These are phyloP conservation scores for Drosophila nannoptera DNA, from an alignment of 1,140 invertebrate species.

Conservation along the genomic window DNA sequence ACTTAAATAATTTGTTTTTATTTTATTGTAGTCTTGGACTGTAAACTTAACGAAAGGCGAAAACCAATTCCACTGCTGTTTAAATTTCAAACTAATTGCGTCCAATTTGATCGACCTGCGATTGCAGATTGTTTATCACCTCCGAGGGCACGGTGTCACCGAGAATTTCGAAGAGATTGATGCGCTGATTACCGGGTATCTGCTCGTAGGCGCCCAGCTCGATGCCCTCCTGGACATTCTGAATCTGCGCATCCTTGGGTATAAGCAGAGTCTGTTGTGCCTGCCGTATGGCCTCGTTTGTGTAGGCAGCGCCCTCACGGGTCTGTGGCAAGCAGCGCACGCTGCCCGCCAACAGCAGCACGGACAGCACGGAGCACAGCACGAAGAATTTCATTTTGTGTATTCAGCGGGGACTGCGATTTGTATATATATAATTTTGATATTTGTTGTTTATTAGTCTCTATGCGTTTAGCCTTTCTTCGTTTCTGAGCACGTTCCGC, in stretches of 20 bases:
- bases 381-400: conserved; percentile 78
- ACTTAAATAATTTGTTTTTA: conserved; percentile 51
- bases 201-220: conserved; percentile 90
- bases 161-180: conserved; percentile 89
- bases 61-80: conserved; percentile 43
- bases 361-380: conserved; percentile 68
- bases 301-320: conserved; percentile 88
- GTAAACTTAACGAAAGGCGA: conserved; percentile 66
- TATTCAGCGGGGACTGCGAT: conserved; percentile 2
- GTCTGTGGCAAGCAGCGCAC: conserved; percentile 83
- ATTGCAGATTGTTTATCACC: conserved; percentile 91
- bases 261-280: conserved; percentile 90
- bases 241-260: conserved; percentile 90
- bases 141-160: conserved; percentile 90
- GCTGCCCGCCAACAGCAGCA: conserved; percentile 80
- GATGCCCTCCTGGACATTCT: conserved; percentile 90
- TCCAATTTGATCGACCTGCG: conserved; percentile 89
- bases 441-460: neutral
- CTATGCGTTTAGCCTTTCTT: neutral
- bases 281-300: conserved; percentile 91
- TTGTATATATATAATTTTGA: conserved; percentile 5
- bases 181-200: conserved; percentile 89
- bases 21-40: conserved; percentile 30
- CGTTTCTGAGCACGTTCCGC: conserved; percentile 2
- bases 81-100: conserved; percentile 80